Evolutionary conservation across 2,797 vertebrate species (phyloP).

Genomic region (Micropoecilia bifurca): DNA sequence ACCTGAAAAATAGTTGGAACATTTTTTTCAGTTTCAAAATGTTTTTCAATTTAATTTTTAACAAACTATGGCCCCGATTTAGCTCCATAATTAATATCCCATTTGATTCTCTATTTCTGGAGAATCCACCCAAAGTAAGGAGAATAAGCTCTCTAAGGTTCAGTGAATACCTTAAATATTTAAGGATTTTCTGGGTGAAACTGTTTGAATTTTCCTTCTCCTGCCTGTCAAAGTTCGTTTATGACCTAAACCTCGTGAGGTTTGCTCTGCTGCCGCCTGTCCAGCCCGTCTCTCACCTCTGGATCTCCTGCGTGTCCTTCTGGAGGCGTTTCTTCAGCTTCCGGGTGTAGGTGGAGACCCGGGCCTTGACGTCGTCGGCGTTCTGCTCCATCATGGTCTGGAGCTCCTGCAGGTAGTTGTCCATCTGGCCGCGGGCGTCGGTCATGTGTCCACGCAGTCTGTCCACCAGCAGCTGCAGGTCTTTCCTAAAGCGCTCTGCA

Average conservation of each 20-base stretch:
- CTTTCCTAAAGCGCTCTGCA: slow-evolving; percentile 53
- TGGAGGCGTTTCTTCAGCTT: slow-evolving; percentile 84
- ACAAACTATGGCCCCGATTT: too few relatives aligned
- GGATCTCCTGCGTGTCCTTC: slow-evolving; percentile 83
- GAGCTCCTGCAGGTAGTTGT: slow-evolving; percentile 79
- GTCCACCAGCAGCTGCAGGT: slow-evolving; percentile 69
- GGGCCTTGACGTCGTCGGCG: slow-evolving; percentile 62
- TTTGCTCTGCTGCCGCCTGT: neutral
- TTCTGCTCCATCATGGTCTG: slow-evolving; percentile 83
- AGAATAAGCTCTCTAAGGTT: neutral
- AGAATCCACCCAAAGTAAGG: too few relatives aligned
- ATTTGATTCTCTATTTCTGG: neutral
- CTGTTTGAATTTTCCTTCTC: neutral
- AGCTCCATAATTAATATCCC: too few relatives aligned
- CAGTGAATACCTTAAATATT: neutral
- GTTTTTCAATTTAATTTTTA: too few relatives aligned
- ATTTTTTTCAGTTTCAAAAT: too few relatives aligned
- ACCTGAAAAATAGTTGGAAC: too few relatives aligned
- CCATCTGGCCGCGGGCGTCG: slow-evolving; percentile 69
- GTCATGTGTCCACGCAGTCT: slow-evolving; percentile 74
- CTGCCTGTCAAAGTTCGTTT: neutral
- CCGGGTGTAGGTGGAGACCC: slow-evolving; percentile 73
- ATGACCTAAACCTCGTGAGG: neutral
- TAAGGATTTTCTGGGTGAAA: neutral
- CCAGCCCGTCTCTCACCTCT: slow-evolving; percentile 65